phyloP scores from a whole-genome alignment of 2,113 vertebrate species.

The Trinectes maculatus region DNA sequence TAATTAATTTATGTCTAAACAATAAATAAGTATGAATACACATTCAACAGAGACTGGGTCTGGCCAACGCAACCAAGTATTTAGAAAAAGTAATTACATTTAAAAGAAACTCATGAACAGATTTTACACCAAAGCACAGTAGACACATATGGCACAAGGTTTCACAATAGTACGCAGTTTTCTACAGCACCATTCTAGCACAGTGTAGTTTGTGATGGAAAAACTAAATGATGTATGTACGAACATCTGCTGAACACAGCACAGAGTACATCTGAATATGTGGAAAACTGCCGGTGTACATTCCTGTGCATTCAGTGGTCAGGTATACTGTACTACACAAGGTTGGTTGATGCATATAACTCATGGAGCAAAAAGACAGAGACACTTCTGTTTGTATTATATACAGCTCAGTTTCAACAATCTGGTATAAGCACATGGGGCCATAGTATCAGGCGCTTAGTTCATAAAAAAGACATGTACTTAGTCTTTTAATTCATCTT shows the following conservation, averaged over 20 bases:
- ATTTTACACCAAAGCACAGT: not conserved
- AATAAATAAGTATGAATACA: too few relatives aligned
- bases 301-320: conserved; percentile 38
- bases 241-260: conserved; percentile 32
- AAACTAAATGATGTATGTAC: conserved; percentile 31
- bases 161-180: conserved; percentile 31
- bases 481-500: not conserved
- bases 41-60: too few relatives aligned
- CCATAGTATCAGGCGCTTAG: not conserved
- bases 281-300: conserved; percentile 56
- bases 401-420: not conserved
- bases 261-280: conserved; percentile 34
- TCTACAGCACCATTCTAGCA: conserved; percentile 34
- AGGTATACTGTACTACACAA: not conserved
- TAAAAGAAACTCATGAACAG: not conserved
- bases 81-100: conserved; percentile 9
- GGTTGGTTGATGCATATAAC: conserved; percentile 2
- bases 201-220: conserved; percentile 42
- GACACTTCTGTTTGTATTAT: rapidly evolving
- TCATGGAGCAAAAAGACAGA: not conserved
- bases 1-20: too few relatives aligned
- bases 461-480: not conserved
- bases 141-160: conserved; percentile 20
- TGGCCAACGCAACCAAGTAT: not conserved
- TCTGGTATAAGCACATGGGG: not conserved